phyloP scores from a whole-genome alignment of 2,797 vertebrate genomes.

The Coregonus suidteri region DNA sequence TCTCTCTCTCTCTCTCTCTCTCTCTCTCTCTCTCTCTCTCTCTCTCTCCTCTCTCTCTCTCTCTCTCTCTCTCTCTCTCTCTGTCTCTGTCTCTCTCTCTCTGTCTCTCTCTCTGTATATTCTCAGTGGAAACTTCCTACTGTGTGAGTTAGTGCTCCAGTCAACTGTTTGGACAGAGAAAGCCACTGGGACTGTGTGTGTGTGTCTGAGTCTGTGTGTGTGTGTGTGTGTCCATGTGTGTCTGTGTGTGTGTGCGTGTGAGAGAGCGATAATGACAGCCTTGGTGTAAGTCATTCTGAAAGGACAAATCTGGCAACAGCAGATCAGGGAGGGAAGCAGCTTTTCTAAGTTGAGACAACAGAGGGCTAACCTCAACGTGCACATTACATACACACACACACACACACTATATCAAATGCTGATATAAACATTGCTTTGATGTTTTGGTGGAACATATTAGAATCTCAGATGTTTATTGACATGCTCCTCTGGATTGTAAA shows the following conservation, averaged over 20 bases:
- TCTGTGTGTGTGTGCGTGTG: constrained; percentile 9
- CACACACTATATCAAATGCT: neutral
- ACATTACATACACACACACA: constrained; percentile 26
- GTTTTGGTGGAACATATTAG: neutral
- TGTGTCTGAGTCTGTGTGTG: too few relatives aligned
- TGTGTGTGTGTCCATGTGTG: too few relatives aligned
- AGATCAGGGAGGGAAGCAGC: constrained; percentile 58
- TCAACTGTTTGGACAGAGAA: constrained; percentile 27
- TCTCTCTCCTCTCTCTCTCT: too few relatives aligned
- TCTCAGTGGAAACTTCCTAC: constrained; percentile 18
- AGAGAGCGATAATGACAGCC: constrained; percentile 66
- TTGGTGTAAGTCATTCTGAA: constrained; percentile 68
- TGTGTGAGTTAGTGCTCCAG: constrained; percentile 40
- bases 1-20: too few relatives aligned
- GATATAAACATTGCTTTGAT: neutral
- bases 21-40: too few relatives aligned
- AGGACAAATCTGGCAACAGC: constrained; percentile 71
- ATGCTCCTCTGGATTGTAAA: neutral
- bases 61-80: too few relatives aligned
- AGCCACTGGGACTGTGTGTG: neutral
- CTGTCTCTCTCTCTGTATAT: neutral
- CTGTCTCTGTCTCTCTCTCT: too few relatives aligned
- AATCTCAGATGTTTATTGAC: neutral
- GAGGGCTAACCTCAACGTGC: constrained; percentile 37
- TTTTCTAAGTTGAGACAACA: too few relatives aligned